Evolutionary conservation across 2,797 vertebrate species (phyloP), one percentile per base, ranked within the genome.

Genomic region (Sebastolobus alascanus): DNA sequence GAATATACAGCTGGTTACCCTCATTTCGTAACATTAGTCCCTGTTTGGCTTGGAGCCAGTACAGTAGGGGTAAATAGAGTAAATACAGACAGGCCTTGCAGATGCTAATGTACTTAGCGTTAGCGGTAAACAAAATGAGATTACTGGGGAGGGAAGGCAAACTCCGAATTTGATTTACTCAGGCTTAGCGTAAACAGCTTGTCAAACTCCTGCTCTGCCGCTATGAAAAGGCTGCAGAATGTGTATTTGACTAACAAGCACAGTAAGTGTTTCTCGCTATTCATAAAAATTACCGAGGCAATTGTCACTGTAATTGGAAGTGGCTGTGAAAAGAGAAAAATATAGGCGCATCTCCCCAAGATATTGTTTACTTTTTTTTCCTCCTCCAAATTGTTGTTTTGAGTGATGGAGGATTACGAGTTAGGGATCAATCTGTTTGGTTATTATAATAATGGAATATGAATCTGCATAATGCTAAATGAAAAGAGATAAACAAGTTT

Each of bases 121-220:
- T 91, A 90, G 92, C 80, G 52, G 93, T 95, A 95, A 96, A 96
- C 95, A 95, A 95, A 94, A 95, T 92, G 92, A 93, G 94, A 95
- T 95, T 95, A 95, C 87, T 78, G 89, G 75, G 87, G 90, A 93
- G 88, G 91, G 85, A 86, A 93, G 92, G 90, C 88, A 90, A 92
- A 93, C 90, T 93, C 86, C 4, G 90, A 94, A 94, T 93, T 94
- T 94, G 92, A 94, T 95, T 95, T 94, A 90, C 90, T 92, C 89
- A 85, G 91, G 89, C 84, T 95, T 95, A 95, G 93, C 84, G 85
- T 95, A 95, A 96, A 95, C 94, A 95, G 93, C 92, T 92, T 95
- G 95, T 95, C 94, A 95, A 93, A 93, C 84, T 89, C 79, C 82
- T 85, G 87, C 90, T 90, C 84, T 73, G 86, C 92, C 81, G 84